Evolutionary conservation across 2,797 vertebrate genomes (phyloP), one percentile per base, ranked within the genome.

Genomic region (Arrhamphus sclerolepis): DNA sequence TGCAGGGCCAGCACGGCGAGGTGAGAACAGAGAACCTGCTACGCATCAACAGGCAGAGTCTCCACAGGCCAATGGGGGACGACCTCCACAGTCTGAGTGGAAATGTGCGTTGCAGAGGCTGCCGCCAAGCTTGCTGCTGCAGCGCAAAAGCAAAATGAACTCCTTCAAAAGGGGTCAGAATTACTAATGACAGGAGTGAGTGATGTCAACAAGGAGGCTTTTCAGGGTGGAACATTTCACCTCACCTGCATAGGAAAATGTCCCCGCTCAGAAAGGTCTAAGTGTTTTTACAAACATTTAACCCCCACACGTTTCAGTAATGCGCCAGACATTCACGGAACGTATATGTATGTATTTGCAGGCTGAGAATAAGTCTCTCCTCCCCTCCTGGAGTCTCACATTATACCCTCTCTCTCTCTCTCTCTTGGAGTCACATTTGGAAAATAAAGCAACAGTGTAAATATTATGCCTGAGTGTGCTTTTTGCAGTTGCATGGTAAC

Each of bases 391-490:
- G 17, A 28, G 42, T 75, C 66, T 71, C 40, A 62, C 54, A 59
- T 38, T 44, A 57, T 19, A 52, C 66, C 62, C 72, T 69, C 56
- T 59, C 40, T 2, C 56, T 61, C 75, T 68, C 74, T 57, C 48
- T 26, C 46, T 82, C 80, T 75, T 85, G 89, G 87, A 91, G 83
- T 84, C 81, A 63, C 56, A 66, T 42, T 87, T 70, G 91, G 91
- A 93, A 93, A 92, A 92, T 90, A 89, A 81, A 86, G 67, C 77
- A 86, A 67, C 88, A 89, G 88, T 88, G 88, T 92, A 93, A 93
- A 93, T 93, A 94, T 93, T 93, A 93, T 92, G 91, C 75, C 85
- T 78, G 82, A 68, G 80, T 87, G 87, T 92, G 88, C 81, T 89
- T 83, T 78, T 40, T 70, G 80, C 86, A 88, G 92, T 93, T 89